Percentiles rank a stretch among this genome's conserved stretches.
phyloP scores from a whole-genome alignment of 2,888 invertebrate species.

The Pocota personata region DNA sequence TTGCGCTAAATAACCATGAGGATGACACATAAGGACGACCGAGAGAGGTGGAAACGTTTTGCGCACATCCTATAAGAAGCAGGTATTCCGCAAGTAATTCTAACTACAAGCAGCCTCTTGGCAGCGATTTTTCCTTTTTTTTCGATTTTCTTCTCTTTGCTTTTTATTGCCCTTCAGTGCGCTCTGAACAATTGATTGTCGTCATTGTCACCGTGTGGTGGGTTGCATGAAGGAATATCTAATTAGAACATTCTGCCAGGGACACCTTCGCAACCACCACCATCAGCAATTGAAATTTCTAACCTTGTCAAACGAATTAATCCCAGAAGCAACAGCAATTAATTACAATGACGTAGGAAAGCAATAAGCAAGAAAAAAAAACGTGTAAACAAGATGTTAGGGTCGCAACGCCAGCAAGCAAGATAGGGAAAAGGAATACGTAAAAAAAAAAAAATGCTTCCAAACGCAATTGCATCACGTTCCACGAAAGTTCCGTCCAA shows the following conservation, averaged over 20 bases:
- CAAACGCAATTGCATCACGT: background rate
- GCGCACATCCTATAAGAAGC: background rate
- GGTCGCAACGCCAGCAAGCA: background rate
- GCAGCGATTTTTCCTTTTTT: background rate
- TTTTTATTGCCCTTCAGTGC: background rate
- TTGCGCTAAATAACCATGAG: background rate
- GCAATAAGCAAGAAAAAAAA: background rate
- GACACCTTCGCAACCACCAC: background rate
- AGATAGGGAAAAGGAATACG: background rate
- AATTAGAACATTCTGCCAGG: background rate
- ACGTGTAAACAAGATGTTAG: background rate
- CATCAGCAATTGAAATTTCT: background rate
- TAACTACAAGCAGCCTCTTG: background rate
- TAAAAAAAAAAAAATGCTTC: background rate
- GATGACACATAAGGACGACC: background rate
- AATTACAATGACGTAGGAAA: background rate
- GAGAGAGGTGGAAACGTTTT: background rate
- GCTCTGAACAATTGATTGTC: background rate
- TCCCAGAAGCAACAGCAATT: background rate
- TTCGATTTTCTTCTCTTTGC: background rate
- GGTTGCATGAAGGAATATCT: background rate
- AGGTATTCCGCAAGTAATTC: background rate
- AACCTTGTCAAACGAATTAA: background rate
- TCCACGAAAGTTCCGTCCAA: constrained; percentile 10
- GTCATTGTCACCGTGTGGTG: background rate